Conservation (phyloP, 35 echinoderm and acorn worm genomes). For the Apostichopus californicus region DNA sequence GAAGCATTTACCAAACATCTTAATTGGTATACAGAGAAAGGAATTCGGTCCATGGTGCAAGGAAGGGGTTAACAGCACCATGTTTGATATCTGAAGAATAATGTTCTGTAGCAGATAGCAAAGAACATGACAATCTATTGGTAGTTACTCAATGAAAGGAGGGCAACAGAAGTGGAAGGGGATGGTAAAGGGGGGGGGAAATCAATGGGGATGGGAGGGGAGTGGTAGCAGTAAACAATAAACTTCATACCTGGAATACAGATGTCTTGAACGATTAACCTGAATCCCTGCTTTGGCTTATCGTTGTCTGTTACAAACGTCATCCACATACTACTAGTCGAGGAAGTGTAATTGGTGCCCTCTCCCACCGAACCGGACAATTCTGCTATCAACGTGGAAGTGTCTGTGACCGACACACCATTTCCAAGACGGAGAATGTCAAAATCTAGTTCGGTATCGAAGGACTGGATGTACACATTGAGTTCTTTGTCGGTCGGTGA, state of each 20-base stretch:
- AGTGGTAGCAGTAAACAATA: too few relatives aligned
- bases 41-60: too few relatives aligned
- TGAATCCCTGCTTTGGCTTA: constrained; percentile 24
- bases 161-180: too few relatives aligned
- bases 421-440: constrained; percentile 29
- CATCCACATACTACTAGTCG: constrained; percentile 30
- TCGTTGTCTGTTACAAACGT: constrained; percentile 27
- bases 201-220: too few relatives aligned
- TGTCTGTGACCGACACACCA: not conserved
- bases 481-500: not conserved
- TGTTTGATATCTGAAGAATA: too few relatives aligned
- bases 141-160: too few relatives aligned
- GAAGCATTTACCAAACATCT: too few relatives aligned
- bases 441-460: constrained; percentile 32
- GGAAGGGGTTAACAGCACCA: too few relatives aligned
- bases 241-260: constrained; percentile 17
- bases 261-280: constrained; percentile 24
- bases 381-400: constrained; percentile 10
- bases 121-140: too few relatives aligned
- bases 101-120: too few relatives aligned
- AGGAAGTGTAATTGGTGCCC: not conserved
- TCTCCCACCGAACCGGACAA: not conserved
- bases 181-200: too few relatives aligned
- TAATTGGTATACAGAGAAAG: too few relatives aligned
- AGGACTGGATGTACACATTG: not conserved